A percentile compares a stretch with the other conserved stretches of the same genome.
phyloP scores from a whole-genome alignment of 2,113 vertebrate species.

The Bufo gargarizans region DNA sequence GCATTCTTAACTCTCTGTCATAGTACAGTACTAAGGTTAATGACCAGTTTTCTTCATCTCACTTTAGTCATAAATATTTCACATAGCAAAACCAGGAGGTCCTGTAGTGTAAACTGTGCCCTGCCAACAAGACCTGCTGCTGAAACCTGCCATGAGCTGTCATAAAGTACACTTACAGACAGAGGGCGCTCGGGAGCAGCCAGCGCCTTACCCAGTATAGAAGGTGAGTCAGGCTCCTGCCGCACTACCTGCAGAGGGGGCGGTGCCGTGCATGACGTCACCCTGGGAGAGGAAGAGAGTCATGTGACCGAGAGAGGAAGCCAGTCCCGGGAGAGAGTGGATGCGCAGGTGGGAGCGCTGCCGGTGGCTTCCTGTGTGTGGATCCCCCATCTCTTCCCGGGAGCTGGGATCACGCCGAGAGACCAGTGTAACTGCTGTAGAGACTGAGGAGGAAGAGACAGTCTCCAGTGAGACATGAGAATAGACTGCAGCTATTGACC shows the following conservation, averaged over 20 bases:
- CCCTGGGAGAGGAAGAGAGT: conserved; percentile 4
- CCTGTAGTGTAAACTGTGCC: no score
- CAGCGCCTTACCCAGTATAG: background rate
- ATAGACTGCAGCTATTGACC: background rate
- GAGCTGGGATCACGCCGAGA: no score
- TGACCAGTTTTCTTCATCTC: no score
- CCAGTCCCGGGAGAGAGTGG: conserved; percentile 28
- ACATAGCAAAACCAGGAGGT: no score
- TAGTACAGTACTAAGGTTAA: no score
- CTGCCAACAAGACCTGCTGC: no score
- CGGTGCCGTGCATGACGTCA: conserved; percentile 23
- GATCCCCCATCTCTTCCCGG: background rate
- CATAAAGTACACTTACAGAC: background rate
- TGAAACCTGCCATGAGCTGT: no score
- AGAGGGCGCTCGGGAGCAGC: background rate
- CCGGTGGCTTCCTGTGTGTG: no score
- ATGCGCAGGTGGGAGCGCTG: conserved; percentile 16
- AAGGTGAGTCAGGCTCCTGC: conserved; percentile 28
- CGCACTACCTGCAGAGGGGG: conserved; percentile 36
- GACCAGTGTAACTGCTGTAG: no score
- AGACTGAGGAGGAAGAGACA: background rate
- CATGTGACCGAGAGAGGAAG: conserved; percentile 49
- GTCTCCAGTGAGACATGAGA: conserved; percentile 5
- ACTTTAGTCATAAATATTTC: no score
- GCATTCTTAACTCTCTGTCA: no score